Conservation (phyloP, 2,888 invertebrate genomes). For the Teinopalpus imperialis region DNA sequence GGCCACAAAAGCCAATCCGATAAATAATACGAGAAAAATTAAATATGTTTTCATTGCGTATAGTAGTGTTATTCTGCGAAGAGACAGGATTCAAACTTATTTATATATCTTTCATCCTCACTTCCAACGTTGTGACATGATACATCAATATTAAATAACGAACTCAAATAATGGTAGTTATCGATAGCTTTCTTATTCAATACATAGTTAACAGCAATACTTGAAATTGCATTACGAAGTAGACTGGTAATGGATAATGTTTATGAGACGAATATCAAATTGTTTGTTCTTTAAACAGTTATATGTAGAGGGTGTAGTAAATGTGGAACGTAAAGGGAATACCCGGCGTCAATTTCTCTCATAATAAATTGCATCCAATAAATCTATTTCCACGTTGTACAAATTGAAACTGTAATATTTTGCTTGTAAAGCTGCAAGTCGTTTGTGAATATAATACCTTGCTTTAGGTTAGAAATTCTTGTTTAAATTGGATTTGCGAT, state of each 20-base stretch:
- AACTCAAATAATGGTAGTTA: slow-evolving; percentile 6
- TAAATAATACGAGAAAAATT: slow-evolving; percentile 39
- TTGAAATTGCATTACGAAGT: not conserved
- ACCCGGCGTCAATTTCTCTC: slow-evolving; percentile 60
- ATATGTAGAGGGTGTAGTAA: slow-evolving; percentile 39
- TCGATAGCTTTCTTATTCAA: slow-evolving; percentile 18
- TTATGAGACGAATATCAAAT: slow-evolving; percentile 9
- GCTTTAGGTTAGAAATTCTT: slow-evolving; percentile 17
- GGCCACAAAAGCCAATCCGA: slow-evolving; percentile 33
- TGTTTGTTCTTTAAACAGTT: not conserved
- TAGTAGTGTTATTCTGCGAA: slow-evolving; percentile 37
- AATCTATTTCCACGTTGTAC: slow-evolving; percentile 36
- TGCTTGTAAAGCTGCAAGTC: slow-evolving; percentile 34
- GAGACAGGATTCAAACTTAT: slow-evolving; percentile 40
- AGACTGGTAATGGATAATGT: slow-evolving; percentile 24
- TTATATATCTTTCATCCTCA: slow-evolving; percentile 45
- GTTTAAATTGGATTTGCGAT: slow-evolving; percentile 15
- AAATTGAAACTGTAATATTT: slow-evolving; percentile 38
- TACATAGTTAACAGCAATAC: slow-evolving; percentile 7
- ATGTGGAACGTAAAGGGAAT: slow-evolving; percentile 58
- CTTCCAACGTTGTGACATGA: slow-evolving; percentile 32
- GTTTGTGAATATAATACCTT: slow-evolving; percentile 23
- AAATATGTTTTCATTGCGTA: slow-evolving; percentile 50
- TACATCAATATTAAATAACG: slow-evolving; percentile 9
- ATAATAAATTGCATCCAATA: slow-evolving; percentile 55